These are phyloP conservation scores for Nemopilema nomurai DNA, from an alignment of 30 jellyfish, hydroid and myxozoan species.

Conservation along the genomic window DNA sequence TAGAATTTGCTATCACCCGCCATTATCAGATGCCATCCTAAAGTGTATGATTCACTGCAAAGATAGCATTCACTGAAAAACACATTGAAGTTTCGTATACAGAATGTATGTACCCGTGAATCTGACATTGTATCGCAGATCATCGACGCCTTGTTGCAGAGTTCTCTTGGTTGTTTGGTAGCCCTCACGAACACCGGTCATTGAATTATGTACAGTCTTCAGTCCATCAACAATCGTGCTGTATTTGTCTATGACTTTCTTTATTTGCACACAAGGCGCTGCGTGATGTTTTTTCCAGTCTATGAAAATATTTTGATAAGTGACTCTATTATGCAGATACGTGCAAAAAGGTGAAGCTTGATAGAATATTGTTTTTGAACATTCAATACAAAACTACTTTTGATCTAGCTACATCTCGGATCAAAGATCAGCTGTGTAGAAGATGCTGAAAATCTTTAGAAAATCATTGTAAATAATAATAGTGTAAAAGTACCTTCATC, in stretches of 20 bases:
- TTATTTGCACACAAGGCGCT: constrained; percentile 3
- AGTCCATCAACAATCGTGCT: constrained; percentile 25
- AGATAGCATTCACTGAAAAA: no score
- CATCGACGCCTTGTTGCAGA: constrained; percentile 25
- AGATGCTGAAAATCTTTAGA: no score
- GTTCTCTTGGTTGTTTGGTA: constrained; percentile 19
- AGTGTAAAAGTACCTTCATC: constrained; percentile 62
- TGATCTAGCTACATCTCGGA: no score
- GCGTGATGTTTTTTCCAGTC: constrained; percentile 23
- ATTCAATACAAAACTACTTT: no score
- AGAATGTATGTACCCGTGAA: constrained; percentile 4
- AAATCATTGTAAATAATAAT: no score
- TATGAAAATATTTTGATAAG: neutral
- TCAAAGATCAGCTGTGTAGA: no score
- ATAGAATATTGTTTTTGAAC: no score
- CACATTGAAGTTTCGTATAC: no score
- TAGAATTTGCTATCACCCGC: no score
- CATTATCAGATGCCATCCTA: no score
- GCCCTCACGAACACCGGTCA: neutral
- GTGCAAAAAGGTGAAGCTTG: no score
- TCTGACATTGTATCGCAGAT: neutral
- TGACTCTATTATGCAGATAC: neutral
- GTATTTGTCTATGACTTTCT: constrained; percentile 13
- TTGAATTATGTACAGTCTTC: neutral
- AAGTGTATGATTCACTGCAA: no score